phyloP scores from a whole-genome alignment of 2,113 vertebrate genomes.

The Ceratotherium simum region DNA sequence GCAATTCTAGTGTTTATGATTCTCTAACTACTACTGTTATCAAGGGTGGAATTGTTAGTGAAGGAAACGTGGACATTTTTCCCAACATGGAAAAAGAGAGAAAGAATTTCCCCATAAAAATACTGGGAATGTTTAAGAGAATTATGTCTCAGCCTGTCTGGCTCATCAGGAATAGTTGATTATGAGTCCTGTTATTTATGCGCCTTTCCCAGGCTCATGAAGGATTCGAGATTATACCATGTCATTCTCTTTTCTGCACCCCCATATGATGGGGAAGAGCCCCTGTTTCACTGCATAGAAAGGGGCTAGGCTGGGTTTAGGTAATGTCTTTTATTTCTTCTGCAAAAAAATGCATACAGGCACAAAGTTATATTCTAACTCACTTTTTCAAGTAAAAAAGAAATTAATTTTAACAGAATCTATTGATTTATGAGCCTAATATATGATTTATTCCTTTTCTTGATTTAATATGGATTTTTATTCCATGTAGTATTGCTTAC shows the following conservation, averaged over 20 bases:
- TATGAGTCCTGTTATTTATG: background rate
- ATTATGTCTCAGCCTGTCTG: background rate
- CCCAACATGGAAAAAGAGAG: background rate
- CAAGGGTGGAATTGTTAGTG: background rate
- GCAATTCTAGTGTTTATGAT: background rate
- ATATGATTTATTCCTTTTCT: conserved; percentile 28
- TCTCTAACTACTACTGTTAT: background rate
- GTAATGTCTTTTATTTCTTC: background rate
- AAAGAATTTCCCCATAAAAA: background rate
- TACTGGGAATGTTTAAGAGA: background rate
- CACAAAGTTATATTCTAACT: background rate
- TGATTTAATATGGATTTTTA: conserved; percentile 45
- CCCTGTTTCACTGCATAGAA: too few species aligned
- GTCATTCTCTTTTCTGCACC: background rate
- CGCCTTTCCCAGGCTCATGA: background rate
- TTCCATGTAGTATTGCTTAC: conserved; percentile 21
- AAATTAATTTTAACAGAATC: conserved; percentile 12
- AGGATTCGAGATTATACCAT: background rate
- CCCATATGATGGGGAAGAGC: rapidly evolving
- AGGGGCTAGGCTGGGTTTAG: background rate
- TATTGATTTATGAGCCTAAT: background rate
- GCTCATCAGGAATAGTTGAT: background rate
- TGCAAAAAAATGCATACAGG: background rate
- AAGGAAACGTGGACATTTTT: background rate
- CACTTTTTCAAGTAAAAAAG: background rate